Evolutionary conservation across 1,140 invertebrate species (phyloP), one percentile per base, ranked within the genome.

Genomic region (Zaprionus camerounensis): DNA sequence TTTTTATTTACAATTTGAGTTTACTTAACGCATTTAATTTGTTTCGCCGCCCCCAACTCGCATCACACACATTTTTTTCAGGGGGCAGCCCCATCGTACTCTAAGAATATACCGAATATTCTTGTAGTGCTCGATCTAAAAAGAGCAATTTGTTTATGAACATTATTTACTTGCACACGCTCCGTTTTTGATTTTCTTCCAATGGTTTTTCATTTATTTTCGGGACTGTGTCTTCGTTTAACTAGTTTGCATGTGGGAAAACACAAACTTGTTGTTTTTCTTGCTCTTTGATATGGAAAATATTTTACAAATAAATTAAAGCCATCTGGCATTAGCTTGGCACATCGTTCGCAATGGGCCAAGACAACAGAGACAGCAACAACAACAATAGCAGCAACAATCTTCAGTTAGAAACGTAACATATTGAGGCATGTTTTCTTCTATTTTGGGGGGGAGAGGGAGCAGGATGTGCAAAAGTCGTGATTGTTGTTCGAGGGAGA

Each of bases 301-400:
- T 85, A 85, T 86, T 85, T 86, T 82, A 85, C 79, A 85, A 85
- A 85, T 81, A 85, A 85, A 85, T 85, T 85, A 86, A 85, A 79
- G 82, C 82, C 82, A 85, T 85, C 82, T 85, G 82, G 82, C 75
- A 85, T 80, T 84, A 83, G 68, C 81, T 77, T 84, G 76, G 64
- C 81, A 83, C 67, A 72, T 80, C 77, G 64, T 81, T 65, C 34
- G 68, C n/a, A 6, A 38, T 38, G 31, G 22, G 15, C 49, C 46
- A 20, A 70, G n/a, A 70, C 26, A 59, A 26, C 44, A 67, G 15
- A 58, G 26, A 41, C 49, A 44, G 17, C 5, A 44, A 46, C 31
- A 31, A 9, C 9, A 31, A 11, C 31, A 11, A 31, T 31, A 31
- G 31, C 2, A 44, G 15, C 15, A 44, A 44, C 15, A 44, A 46